phyloP scores from a whole-genome alignment of 2,888 invertebrate genomes.

The Sturmia bella region DNA sequence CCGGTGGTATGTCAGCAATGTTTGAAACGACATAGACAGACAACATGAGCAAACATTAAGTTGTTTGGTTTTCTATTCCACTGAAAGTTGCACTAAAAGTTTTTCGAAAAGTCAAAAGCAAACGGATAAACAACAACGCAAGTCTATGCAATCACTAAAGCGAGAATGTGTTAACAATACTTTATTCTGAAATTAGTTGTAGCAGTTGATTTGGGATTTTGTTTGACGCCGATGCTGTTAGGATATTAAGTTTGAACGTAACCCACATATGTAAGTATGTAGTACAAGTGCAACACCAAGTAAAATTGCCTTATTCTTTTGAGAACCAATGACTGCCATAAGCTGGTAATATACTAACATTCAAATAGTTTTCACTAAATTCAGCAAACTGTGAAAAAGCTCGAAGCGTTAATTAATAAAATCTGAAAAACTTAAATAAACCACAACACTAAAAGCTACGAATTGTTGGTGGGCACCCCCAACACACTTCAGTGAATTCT shows the following conservation, averaged over 20 bases:
- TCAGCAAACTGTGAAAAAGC: slow-evolving; percentile 42
- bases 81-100: not conserved
- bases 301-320: too few species aligned
- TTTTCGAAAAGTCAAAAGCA: not conserved
- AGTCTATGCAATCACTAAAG: not conserved
- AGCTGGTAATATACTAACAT: not conserved
- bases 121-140: not conserved
- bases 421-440: slow-evolving; percentile 59
- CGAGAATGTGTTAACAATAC: too few species aligned
- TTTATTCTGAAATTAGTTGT: too few species aligned
- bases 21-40: slow-evolving; percentile 69
- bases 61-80: not conserved
- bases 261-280: too few species aligned
- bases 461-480: not conserved
- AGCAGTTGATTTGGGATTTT: too few species aligned
- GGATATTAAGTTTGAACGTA: too few species aligned
- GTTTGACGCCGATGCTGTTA: too few species aligned
- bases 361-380: slow-evolving; percentile 31
- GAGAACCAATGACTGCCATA: too few species aligned
- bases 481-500: slow-evolving; percentile 14
- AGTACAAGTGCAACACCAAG: too few species aligned
- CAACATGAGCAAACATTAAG: slow-evolving; percentile 59
- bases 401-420: slow-evolving; percentile 77
- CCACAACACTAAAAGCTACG: slow-evolving; percentile 8
- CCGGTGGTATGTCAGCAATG: slow-evolving; percentile 77